Evolutionary conservation across 2,888 invertebrate species (phyloP).

Genomic region (Chrysolina oricalcia): DNA sequence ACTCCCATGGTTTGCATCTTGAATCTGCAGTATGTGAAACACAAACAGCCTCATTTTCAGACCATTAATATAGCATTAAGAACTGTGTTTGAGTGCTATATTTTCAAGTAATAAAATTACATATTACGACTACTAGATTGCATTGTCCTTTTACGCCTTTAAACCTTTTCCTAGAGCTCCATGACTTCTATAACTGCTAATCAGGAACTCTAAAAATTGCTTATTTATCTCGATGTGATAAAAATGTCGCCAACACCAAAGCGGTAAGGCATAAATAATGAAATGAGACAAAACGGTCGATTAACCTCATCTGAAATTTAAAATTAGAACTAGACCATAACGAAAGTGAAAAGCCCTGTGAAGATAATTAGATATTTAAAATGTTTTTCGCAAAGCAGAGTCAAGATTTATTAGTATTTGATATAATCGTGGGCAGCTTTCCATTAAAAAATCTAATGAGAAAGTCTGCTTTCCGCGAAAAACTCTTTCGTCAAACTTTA

Average conservation of each 20-base stretch:
- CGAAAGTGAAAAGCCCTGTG: constrained; percentile 64
- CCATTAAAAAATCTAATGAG: constrained; percentile 47
- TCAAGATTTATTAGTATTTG: constrained; percentile 50
- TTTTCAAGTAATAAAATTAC: too few relatives aligned
- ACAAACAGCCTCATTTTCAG: too few relatives aligned
- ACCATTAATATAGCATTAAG: too few relatives aligned
- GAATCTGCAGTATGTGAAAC: too few relatives aligned
- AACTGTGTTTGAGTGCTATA: too few relatives aligned
- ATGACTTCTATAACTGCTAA: neutral
- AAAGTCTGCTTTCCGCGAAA: constrained; percentile 30
- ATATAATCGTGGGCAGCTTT: constrained; percentile 46
- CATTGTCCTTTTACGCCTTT: neutral
- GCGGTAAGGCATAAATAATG: constrained; percentile 31
- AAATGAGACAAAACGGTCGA: constrained; percentile 39
- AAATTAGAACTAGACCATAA: constrained; percentile 59
- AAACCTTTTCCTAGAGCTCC: neutral
- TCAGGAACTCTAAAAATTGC: neutral
- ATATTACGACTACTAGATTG: too few relatives aligned
- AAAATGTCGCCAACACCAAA: constrained; percentile 17
- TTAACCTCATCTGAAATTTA: constrained; percentile 43
- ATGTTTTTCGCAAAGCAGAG: constrained; percentile 55
- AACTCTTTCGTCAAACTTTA: constrained; percentile 37
- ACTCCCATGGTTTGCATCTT: too few relatives aligned
- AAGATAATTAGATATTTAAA: constrained; percentile 63
- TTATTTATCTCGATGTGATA: constrained; percentile 28